phyloP scores from a whole-genome alignment of 35 echinoderm and acorn worm genomes.

The Stichopus chloronotus region DNA sequence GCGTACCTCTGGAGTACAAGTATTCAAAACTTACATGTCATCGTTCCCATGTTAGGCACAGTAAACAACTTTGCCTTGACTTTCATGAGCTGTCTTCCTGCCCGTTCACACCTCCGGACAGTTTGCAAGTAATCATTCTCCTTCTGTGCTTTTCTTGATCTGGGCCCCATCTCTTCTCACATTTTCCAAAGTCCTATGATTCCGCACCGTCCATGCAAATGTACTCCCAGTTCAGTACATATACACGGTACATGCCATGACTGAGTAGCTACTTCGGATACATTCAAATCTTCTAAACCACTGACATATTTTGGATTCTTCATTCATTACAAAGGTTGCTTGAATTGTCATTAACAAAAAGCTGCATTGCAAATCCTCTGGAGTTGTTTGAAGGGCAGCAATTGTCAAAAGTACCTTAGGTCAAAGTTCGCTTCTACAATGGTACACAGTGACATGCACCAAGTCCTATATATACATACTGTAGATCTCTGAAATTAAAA shows the following conservation, averaged over 20 bases:
- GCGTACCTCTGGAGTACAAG: no score
- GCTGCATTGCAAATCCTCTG: no score
- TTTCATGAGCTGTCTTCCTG: slow-evolving; percentile 9
- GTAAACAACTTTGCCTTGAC: slow-evolving; percentile 15
- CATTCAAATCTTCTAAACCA: neutral
- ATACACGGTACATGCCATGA: no score
- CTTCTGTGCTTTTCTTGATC: neutral
- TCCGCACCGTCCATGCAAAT: no score
- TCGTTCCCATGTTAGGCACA: neutral
- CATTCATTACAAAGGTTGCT: slow-evolving; percentile 7
- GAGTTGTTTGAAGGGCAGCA: no score
- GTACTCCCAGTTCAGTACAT: no score
- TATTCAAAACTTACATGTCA: slow-evolving; percentile 10
- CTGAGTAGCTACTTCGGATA: neutral
- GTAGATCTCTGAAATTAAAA: no score
- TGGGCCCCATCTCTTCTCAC: neutral
- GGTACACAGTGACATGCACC: neutral
- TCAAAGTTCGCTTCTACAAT: neutral
- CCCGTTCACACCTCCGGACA: neutral
- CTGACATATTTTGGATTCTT: neutral
- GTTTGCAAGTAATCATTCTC: neutral
- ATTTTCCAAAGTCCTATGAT: no score
- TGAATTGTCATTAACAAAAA: no score
- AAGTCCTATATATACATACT: no score
- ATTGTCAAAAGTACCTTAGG: neutral